These are phyloP conservation scores for Seladonia tumulorum DNA, from an alignment of 2,888 invertebrate species.

Conservation along the genomic window DNA sequence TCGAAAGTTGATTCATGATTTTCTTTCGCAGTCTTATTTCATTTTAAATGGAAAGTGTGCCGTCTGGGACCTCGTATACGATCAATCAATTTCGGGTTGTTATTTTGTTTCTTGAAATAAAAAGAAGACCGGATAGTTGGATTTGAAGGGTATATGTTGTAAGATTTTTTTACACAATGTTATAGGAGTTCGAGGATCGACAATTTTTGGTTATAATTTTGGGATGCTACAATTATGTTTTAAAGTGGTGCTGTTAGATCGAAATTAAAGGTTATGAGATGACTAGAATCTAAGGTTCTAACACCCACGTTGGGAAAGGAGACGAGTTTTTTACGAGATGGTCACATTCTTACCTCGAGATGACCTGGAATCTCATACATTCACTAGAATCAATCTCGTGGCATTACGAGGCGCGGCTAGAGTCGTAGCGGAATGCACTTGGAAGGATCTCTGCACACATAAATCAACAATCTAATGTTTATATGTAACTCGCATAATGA, in stretches of 20 bases:
- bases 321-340: conserved; percentile 24
- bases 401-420: conserved; percentile 15
- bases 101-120: neutral
- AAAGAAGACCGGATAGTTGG: neutral
- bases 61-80: neutral
- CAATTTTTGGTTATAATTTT: neutral
- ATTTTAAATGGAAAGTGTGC: neutral
- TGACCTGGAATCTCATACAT: conserved; percentile 56
- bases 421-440: conserved; percentile 28
- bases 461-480: neutral
- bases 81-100: neutral
- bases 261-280: neutral
- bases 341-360: conserved; percentile 36
- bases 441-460: neutral
- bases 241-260: neutral
- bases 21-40: neutral
- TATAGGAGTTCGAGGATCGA: neutral
- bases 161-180: neutral
- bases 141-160: neutral
- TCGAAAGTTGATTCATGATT: neutral
- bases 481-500: neutral
- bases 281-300: neutral
- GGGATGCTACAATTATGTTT: neutral
- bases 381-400: conserved; percentile 40
- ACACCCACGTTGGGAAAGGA: neutral